phyloP scores from a whole-genome alignment of 2,888 invertebrate genomes.

The Stegana nigrithorax region DNA sequence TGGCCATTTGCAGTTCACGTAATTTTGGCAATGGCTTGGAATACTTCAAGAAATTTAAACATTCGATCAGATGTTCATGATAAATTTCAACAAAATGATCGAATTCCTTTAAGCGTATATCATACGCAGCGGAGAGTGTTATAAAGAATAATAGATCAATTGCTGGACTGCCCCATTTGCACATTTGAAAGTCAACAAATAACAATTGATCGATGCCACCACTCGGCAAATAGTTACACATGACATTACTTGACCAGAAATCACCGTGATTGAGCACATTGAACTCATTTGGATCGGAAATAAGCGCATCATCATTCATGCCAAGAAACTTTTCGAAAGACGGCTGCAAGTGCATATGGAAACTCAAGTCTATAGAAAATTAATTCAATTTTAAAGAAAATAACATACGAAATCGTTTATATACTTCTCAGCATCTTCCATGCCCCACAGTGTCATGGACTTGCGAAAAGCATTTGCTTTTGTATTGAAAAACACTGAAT shows the following conservation, averaged over 20 bases:
- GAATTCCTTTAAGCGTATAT: slow-evolving; percentile 48
- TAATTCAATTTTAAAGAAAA: too few species aligned
- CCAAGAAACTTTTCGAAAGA: slow-evolving; percentile 34
- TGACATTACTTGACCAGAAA: slow-evolving; percentile 55
- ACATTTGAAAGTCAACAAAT: slow-evolving; percentile 53
- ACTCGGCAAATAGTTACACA: slow-evolving; percentile 47
- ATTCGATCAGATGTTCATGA: slow-evolving; percentile 49
- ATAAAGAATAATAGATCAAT: slow-evolving; percentile 59
- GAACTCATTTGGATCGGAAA: slow-evolving; percentile 34
- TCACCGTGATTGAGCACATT: slow-evolving; percentile 52
- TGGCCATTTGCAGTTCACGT: slow-evolving; percentile 50
- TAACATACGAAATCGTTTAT: neutral
- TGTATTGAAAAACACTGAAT: slow-evolving; percentile 13
- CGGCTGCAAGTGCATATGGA: too few species aligned
- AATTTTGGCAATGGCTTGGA: slow-evolving; percentile 52
- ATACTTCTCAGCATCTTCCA: slow-evolving; percentile 45
- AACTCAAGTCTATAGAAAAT: too few species aligned
- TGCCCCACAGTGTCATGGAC: slow-evolving; percentile 34
- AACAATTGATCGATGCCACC: slow-evolving; percentile 43
- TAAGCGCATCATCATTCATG: slow-evolving; percentile 10
- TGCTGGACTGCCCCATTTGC: slow-evolving; percentile 60
- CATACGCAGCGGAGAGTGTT: slow-evolving; percentile 46
- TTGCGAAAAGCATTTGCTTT: slow-evolving; percentile 33
- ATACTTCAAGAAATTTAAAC: slow-evolving; percentile 51
- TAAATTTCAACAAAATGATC: slow-evolving; percentile 55